Conservation (phyloP, 2,113 vertebrate genomes). For the Xenopus borealis region DNA sequence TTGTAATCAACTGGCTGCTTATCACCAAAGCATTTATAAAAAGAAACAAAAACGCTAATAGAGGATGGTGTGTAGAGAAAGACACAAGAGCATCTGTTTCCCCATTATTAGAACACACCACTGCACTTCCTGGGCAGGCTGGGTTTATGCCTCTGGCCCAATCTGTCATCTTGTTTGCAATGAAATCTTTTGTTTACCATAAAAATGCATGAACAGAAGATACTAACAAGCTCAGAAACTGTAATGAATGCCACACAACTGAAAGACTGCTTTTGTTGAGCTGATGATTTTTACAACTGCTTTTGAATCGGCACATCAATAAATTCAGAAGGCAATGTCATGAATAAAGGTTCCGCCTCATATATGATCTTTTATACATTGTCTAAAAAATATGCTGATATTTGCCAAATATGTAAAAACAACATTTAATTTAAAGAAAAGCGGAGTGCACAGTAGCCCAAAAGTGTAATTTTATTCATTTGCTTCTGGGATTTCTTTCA, state of each 20-base stretch:
- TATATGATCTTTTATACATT: too few species aligned
- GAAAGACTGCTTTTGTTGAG: background rate
- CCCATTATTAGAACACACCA: conserved; percentile 15
- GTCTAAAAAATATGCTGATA: too few species aligned
- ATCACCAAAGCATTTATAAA: background rate
- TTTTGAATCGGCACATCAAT: too few species aligned
- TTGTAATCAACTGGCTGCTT: conserved; percentile 40
- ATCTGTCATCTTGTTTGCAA: conserved; percentile 51
- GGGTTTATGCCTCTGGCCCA: conserved; percentile 54
- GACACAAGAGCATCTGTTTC: conserved; percentile 30
- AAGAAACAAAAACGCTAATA: too few species aligned
- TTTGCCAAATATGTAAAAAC: too few species aligned
- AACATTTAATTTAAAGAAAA: too few species aligned
- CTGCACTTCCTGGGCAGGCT: conserved; percentile 47
- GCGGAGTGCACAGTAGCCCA: too few species aligned
- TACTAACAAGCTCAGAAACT: conserved; percentile 14
- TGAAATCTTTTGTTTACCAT: conserved; percentile 44
- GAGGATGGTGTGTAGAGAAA: background rate
- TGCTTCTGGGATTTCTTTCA: too few species aligned
- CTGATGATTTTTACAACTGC: too few species aligned
- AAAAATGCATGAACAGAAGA: conserved; percentile 52
- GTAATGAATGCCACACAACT: background rate
- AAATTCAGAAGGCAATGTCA: too few species aligned
- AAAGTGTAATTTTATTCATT: too few species aligned
- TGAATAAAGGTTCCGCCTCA: too few species aligned